phyloP scores from a whole-genome alignment of 2,113 vertebrate genomes.

The Ptilonorhynchus violaceus region DNA sequence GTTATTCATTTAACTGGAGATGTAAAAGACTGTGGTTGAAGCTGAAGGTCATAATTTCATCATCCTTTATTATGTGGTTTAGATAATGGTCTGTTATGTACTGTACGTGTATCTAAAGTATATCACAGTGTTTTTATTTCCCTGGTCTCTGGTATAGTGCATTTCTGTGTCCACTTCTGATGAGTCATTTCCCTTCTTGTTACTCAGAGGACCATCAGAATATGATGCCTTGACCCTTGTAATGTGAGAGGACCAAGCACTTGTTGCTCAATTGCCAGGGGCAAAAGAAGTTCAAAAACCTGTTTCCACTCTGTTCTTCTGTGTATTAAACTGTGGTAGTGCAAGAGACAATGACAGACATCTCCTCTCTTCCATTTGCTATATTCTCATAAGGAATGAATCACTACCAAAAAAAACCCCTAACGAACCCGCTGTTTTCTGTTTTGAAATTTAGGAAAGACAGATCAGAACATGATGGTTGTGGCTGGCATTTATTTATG shows the following conservation, averaged over 20 bases:
- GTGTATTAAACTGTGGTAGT: background rate
- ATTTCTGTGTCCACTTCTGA: background rate
- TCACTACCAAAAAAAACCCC: background rate
- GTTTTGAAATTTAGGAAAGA: background rate
- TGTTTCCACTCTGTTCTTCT: background rate
- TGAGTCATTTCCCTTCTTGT: background rate
- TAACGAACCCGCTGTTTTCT: background rate
- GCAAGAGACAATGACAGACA: background rate
- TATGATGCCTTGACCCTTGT: background rate
- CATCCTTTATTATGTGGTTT: background rate
- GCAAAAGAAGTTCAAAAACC: background rate
- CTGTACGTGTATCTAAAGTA: background rate
- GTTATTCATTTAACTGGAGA: background rate
- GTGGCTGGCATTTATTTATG: background rate
- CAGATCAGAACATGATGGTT: background rate
- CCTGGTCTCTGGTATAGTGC: background rate
- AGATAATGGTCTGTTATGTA: background rate
- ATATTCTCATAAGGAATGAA: background rate
- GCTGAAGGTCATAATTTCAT: background rate
- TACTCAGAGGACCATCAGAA: background rate
- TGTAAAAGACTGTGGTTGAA: background rate
- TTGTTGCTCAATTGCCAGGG: background rate
- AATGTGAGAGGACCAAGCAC: background rate
- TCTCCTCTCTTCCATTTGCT: background rate
- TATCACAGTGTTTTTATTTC: background rate